phyloP scores from a whole-genome alignment of 64 coral and sea anemone species.

The Stichodactyla helianthus region DNA sequence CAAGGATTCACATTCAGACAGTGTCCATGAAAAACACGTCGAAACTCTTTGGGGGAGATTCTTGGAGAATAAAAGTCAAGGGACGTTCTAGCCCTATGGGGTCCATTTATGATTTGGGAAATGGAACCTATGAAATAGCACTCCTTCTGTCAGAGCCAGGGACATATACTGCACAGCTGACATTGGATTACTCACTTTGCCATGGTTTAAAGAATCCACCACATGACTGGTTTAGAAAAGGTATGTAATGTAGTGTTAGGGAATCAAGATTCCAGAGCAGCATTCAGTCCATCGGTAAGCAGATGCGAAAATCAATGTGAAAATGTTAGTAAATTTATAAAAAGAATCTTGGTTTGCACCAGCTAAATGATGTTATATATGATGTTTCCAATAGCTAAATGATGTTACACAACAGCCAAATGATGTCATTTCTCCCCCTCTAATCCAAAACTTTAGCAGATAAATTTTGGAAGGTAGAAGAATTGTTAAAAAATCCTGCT shows the following conservation, averaged over 20 bases:
- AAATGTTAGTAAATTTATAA: no score
- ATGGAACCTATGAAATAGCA: constrained; percentile 69
- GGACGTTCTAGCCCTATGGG: constrained; percentile 46
- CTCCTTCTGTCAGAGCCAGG: constrained; percentile 68
- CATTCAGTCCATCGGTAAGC: no score
- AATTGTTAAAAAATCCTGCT: background rate
- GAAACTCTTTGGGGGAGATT: constrained; percentile 72
- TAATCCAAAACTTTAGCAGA: no score
- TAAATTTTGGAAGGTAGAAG: background rate
- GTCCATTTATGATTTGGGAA: constrained; percentile 69
- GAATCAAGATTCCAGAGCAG: no score
- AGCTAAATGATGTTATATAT: no score
- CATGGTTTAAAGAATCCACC: constrained; percentile 84
- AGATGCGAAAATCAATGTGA: no score
- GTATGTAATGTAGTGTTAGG: background rate
- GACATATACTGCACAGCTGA: constrained; percentile 45
- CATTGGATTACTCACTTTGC: constrained; percentile 78
- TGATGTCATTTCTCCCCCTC: no score
- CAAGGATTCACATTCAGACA: constrained; percentile 64
- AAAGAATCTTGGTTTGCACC: no score
- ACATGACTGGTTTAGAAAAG: constrained; percentile 77
- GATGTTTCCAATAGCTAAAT: no score
- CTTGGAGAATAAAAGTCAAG: constrained; percentile 63
- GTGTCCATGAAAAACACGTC: constrained; percentile 54
- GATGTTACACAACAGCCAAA: no score